Evolutionary conservation across 1,140 invertebrate genomes (phyloP), one percentile per base, ranked within the genome.

Genomic region (Chrysopa pallens): DNA sequence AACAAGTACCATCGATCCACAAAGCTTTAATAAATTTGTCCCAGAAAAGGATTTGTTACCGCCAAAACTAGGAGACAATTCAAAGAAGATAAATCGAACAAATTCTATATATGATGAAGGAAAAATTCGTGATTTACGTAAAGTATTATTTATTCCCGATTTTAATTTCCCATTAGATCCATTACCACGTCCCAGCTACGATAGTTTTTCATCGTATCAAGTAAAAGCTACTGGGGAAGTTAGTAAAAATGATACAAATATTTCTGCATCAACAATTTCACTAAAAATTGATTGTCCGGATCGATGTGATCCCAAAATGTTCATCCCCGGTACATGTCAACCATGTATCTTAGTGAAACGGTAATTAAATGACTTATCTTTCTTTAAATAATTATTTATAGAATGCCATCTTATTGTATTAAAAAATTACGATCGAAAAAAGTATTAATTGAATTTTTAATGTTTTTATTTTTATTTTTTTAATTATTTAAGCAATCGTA

Each of bases 91-190:
- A 17, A 39, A 39, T 17, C 8, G n/a, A 31, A 11, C 8, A 41
- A 41, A 41, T n/a, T 41, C 28, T 13, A 31, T 9, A 3, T n/a
- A 29, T 6, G 40, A 33, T 11, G n/a, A 33, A 31, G 6, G 8
- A 8, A 41, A 41, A 41, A 41, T 12, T 29, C 14, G 36, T 13
- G 46, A 55, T 42, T 39, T 61, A 13, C 46, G 55, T 42, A 43
- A 54, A 23, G 44, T 49, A 12, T 57, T 56, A 41, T 48, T 53
- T 6, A 59, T 61, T 31, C 59, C 59, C 6, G 58, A 61, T 39
- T 58, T 55, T 38, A 51, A 59, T 23, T 61, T 61, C 47, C 59
- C 59, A 1, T 45, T 60, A 37, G 58, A 60, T 41, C 38, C 48
- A 0, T 49, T 46, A 3, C 27, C 37, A 4, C 33, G 56, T 37